A percentile compares a stretch with the other conserved stretches of the same genome.
Conservation (phyloP, 2,797 vertebrate genomes). For the Phoebastria nigripes region DNA sequence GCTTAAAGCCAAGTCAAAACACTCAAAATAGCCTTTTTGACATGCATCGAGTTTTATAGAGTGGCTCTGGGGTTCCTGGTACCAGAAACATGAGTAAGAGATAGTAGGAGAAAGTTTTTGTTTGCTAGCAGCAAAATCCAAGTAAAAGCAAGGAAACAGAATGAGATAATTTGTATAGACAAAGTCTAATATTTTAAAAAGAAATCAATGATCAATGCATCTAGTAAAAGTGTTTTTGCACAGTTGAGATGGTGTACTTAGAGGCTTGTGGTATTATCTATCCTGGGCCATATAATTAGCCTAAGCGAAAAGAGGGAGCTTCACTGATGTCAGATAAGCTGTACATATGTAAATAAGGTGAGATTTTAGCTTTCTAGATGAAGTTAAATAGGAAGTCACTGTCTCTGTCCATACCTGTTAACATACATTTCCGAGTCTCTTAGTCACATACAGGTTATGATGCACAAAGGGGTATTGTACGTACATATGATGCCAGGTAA, state of each 20-base stretch:
- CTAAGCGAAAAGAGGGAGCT: neutral
- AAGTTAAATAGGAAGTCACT: neutral
- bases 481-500: neutral
- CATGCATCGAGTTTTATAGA: neutral
- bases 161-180: neutral
- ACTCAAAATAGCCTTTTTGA: neutral
- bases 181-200: neutral
- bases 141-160: neutral
- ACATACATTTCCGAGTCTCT: neutral
- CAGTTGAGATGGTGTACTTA: neutral
- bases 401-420: neutral
- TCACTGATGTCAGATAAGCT: neutral
- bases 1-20: neutral
- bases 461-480: neutral
- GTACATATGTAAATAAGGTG: neutral
- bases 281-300: neutral
- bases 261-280: neutral
- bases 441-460: neutral
- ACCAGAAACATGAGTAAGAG: neutral
- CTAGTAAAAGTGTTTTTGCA: neutral
- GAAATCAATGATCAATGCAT: rapidly evolving
- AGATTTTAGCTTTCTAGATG: neutral
- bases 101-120: neutral
- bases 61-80: neutral
- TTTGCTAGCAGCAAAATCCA: neutral